phyloP scores from a whole-genome alignment of 2,113 vertebrate species.

The Potamarius usumacintae region DNA sequence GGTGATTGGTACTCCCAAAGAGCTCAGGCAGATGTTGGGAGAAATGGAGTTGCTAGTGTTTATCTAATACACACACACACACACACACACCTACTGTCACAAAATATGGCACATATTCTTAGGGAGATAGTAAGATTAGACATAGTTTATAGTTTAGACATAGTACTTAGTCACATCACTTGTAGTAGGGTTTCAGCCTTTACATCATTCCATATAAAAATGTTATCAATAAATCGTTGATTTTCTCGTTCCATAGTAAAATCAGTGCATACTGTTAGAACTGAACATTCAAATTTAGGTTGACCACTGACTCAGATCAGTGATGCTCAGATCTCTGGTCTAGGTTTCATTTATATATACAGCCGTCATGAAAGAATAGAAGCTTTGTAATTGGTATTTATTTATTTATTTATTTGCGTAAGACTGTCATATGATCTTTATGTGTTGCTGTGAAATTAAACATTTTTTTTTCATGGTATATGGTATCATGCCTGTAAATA shows the following conservation, averaged over 20 bases:
- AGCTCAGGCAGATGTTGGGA: conserved; percentile 52
- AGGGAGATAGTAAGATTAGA: neutral
- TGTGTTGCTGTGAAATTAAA: neutral
- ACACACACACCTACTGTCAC: conserved; percentile 20
- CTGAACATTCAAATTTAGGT: conserved; percentile 12
- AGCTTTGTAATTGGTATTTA: neutral
- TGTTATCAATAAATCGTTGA: neutral
- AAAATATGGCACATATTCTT: conserved; percentile 8
- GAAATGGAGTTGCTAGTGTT: conserved; percentile 18
- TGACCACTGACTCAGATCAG: conserved; percentile 16
- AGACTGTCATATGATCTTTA: neutral
- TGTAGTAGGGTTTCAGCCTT: neutral
- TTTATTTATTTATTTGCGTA: neutral
- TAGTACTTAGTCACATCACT: neutral
- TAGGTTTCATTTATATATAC: neutral
- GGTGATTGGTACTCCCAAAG: conserved; percentile 59
- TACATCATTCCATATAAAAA: neutral
- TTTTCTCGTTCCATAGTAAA: conserved; percentile 3
- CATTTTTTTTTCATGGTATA: neutral
- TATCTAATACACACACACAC: neutral
- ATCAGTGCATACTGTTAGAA: conserved; percentile 1
- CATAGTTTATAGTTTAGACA: neutral
- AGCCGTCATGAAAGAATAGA: neutral
- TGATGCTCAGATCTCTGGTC: conserved; percentile 2
- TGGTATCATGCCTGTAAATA: neutral